Evolutionary conservation across 2,113 vertebrate species (phyloP).

Genomic region (Zosterops pallidus): DNA sequence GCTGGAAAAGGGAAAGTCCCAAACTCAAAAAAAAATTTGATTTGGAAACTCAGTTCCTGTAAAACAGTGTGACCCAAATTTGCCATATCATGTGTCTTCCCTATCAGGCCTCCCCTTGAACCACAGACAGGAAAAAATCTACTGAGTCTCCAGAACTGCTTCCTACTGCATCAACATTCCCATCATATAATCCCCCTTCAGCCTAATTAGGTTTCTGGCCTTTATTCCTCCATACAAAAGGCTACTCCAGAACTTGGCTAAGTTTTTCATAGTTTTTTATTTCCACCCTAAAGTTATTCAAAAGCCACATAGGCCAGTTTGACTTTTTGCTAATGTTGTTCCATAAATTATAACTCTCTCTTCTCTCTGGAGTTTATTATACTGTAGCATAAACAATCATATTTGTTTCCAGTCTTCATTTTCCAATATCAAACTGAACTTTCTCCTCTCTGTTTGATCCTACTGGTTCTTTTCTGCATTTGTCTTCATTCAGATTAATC

Average conservation of each 20-base stretch:
- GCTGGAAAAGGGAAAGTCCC: constrained; percentile 5
- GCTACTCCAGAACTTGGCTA: background rate
- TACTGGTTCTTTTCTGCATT: background rate
- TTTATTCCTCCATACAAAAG: background rate
- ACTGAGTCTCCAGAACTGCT: background rate
- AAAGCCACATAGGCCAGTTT: background rate
- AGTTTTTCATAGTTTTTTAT: background rate
- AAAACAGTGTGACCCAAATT: background rate
- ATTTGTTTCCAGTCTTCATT: background rate
- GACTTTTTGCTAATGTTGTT: background rate
- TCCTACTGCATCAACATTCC: background rate
- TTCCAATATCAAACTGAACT: background rate
- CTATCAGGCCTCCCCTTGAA: background rate
- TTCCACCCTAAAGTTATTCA: background rate
- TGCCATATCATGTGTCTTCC: background rate
- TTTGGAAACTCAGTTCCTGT: background rate
- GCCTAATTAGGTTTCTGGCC: background rate
- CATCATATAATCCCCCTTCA: background rate
- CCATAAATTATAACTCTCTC: background rate
- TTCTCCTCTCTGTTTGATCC: background rate
- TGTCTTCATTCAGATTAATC: background rate
- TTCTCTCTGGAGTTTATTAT: background rate
- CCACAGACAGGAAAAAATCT: background rate
- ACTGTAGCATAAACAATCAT: background rate
- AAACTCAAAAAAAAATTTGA: background rate